phyloP scores from a whole-genome alignment of 2,797 vertebrate species.

The Emys orbicularis region DNA sequence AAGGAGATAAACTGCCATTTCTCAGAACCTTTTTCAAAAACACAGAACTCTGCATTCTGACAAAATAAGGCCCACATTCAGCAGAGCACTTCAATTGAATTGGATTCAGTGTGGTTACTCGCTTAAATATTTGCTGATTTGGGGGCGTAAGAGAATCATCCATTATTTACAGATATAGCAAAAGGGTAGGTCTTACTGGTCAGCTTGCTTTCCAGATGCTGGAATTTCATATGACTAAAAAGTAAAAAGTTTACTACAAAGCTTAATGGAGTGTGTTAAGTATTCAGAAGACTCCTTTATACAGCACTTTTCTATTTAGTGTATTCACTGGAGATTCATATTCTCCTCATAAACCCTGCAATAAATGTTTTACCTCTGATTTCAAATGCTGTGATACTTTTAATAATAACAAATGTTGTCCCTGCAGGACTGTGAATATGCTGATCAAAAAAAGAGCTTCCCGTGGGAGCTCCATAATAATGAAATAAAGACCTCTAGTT shows the following conservation, averaged over 20 bases:
- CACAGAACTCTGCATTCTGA: not conserved
- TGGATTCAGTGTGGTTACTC: not conserved
- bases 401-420: constrained; percentile 72
- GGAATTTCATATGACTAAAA: constrained; percentile 31
- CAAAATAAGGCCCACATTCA: not conserved
- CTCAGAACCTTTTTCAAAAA: not conserved
- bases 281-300: constrained; percentile 69
- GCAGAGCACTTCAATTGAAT: not conserved
- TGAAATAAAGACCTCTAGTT: constrained; percentile 27
- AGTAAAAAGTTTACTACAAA: constrained; percentile 47
- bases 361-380: constrained; percentile 79
- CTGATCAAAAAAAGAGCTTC: constrained; percentile 37
- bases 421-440: constrained; percentile 63
- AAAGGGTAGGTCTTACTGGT: constrained; percentile 20
- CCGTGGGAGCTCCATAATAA: not conserved
- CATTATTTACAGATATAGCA: not conserved
- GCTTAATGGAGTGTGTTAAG: constrained; percentile 48
- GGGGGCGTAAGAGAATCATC: not conserved
- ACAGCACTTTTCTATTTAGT: constrained; percentile 57
- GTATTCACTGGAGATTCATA: constrained; percentile 71
- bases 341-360: constrained; percentile 70
- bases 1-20: not conserved
- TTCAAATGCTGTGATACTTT: constrained; percentile 69
- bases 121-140: constrained; percentile 11
- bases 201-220: constrained; percentile 43